Percentiles rank a stretch among this genome's conserved stretches.
These are phyloP conservation scores for Dolichallabes microphthalmus DNA, from an alignment of 2,113 vertebrate genomes.

Conservation along the genomic window DNA sequence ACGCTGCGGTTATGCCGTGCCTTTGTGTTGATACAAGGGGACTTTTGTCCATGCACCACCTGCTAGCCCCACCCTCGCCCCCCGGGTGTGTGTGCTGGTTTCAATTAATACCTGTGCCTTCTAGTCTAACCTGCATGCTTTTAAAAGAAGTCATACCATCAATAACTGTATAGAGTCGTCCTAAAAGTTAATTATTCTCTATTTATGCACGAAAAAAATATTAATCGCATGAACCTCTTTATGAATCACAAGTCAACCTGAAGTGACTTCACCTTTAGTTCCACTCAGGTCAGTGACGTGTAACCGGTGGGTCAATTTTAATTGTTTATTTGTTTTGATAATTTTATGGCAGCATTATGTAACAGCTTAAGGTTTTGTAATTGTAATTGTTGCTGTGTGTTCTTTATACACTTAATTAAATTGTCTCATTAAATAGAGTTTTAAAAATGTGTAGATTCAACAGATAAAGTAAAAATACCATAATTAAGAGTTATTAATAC, in stretches of 20 bases:
- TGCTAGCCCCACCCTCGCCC: conserved; percentile 57
- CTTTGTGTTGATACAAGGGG: conserved; percentile 47
- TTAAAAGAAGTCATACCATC: neutral
- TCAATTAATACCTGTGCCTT: neutral
- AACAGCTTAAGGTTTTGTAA: neutral
- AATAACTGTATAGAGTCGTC: neutral
- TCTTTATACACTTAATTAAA: neutral
- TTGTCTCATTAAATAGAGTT: neutral
- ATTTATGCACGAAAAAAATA: neutral
- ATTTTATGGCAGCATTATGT: neutral
- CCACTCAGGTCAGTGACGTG: neutral
- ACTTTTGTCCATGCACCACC: conserved; percentile 61
- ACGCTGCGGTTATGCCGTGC: conserved; percentile 30
- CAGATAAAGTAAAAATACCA: neutral
- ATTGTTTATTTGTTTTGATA: neutral
- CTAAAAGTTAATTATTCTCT: neutral
- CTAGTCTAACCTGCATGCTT: neutral
- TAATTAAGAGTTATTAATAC: too few relatives aligned
- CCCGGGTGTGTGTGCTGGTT: conserved; percentile 10
- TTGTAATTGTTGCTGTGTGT: neutral
- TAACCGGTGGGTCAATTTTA: neutral
- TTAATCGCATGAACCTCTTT: neutral
- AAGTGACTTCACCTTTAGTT: neutral
- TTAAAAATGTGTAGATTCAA: neutral
- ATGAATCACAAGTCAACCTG: neutral